Evolutionary conservation across 1,140 invertebrate species (phyloP).

Genomic region (Heliconius eleuchia): DNA sequence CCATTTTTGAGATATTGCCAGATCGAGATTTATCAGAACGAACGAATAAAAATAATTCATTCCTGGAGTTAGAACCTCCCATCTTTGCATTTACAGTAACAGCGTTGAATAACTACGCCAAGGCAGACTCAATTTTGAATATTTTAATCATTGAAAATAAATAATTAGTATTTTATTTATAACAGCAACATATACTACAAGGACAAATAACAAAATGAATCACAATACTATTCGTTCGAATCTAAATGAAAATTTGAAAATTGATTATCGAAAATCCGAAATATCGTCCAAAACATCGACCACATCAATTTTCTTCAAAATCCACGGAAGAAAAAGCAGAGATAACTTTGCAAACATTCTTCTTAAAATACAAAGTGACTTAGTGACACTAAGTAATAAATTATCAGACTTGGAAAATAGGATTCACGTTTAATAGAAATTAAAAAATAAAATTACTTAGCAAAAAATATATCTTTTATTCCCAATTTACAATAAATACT

Average conservation of each 20-base stretch:
- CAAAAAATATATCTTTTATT: constrained; percentile 24
- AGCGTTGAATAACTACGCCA: too few relatives aligned
- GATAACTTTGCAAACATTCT: constrained; percentile 67
- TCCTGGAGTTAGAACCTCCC: too few relatives aligned
- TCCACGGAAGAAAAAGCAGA: constrained; percentile 55
- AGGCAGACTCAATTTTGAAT: too few relatives aligned
- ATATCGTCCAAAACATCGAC: constrained; percentile 58
- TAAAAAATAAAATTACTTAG: constrained; percentile 16
- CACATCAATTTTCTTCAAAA: constrained; percentile 60
- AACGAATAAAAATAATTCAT: too few relatives aligned
- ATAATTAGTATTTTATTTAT: constrained; percentile 20
- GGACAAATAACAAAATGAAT: not conserved
- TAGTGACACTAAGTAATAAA: constrained; percentile 60
- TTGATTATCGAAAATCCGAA: constrained; percentile 46
- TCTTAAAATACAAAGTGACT: constrained; percentile 69
- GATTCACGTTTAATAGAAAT: constrained; percentile 44
- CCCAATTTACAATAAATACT: constrained; percentile 25
- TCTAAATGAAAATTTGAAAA: not conserved
- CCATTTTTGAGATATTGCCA: too few relatives aligned
- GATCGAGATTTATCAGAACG: too few relatives aligned
- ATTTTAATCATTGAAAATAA: too few relatives aligned
- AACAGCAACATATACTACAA: constrained; percentile 42
- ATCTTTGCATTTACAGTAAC: too few relatives aligned
- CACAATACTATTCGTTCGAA: not conserved
- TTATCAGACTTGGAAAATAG: constrained; percentile 64